Evolutionary conservation across 2,113 vertebrate genomes (phyloP).

Genomic region (Bungarus multicinctus): DNA sequence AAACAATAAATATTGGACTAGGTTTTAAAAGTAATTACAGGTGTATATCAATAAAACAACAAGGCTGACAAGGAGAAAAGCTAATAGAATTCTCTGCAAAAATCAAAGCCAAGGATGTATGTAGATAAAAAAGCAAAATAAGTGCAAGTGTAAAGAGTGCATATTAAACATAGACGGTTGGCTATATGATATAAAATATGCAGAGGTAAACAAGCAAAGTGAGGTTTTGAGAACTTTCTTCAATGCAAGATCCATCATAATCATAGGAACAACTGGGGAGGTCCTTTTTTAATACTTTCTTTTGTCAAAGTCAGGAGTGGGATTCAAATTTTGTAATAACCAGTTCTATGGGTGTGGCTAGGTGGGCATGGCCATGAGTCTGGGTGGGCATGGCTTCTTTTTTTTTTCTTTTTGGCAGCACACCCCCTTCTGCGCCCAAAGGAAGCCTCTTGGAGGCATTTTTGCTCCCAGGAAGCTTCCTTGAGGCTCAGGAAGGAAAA

Average conservation of each 20-base stretch:
- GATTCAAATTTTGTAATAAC: too few species aligned
- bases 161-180: conserved; percentile 31
- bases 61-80: neutral
- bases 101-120: neutral
- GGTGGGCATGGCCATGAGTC: too few species aligned
- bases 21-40: neutral
- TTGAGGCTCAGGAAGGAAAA: too few species aligned
- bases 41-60: neutral
- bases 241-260: too few species aligned
- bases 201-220: neutral
- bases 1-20: neutral
- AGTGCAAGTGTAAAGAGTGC: neutral
- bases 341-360: too few species aligned
- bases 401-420: too few species aligned
- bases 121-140: neutral
- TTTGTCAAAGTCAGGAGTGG: neutral
- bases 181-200: conserved; percentile 13
- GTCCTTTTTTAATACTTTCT: neutral
- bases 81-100: neutral
- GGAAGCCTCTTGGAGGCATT: too few species aligned
- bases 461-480: too few species aligned
- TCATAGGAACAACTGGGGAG: neutral
- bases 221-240: neutral
- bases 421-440: too few species aligned
- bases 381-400: too few species aligned